These are phyloP conservation scores for Axea sp. DNA, from an alignment of 2,888 invertebrate genomes.

Conservation along the genomic window DNA sequence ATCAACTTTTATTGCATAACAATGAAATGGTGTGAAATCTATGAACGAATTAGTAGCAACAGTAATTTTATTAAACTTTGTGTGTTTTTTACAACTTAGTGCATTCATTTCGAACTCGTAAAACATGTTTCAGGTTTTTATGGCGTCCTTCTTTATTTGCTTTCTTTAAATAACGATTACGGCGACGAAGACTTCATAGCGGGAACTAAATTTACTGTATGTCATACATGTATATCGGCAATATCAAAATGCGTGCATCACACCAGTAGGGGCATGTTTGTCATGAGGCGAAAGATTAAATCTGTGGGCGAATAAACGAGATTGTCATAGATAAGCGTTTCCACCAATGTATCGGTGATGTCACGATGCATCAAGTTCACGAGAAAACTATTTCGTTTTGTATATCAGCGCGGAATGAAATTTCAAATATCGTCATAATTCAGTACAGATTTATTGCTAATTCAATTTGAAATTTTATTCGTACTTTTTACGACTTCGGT, in stretches of 20 bases:
- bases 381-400: conserved; percentile 42
- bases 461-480: no score
- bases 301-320: conserved; percentile 44
- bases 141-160: conserved; percentile 23
- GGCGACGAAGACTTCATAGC: conserved; percentile 16
- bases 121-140: conserved; percentile 36
- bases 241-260: conserved; percentile 61
- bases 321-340: conserved; percentile 54
- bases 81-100: conserved; percentile 29
- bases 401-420: no score
- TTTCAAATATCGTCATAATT: conserved; percentile 24
- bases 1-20: no score
- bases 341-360: conserved; percentile 42
- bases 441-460: conserved; percentile 29
- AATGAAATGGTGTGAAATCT: no score
- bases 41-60: conserved; percentile 10
- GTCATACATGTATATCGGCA: conserved; percentile 19
- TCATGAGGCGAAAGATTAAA: conserved; percentile 53
- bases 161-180: conserved; percentile 32
- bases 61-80: conserved; percentile 10
- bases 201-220: neutral
- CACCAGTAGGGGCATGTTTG: conserved; percentile 30
- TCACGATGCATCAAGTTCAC: conserved; percentile 30
- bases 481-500: no score
- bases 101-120: conserved; percentile 16